Evolutionary conservation across 1,140 invertebrate genomes (phyloP).

Genomic region (Bombus superbus): DNA sequence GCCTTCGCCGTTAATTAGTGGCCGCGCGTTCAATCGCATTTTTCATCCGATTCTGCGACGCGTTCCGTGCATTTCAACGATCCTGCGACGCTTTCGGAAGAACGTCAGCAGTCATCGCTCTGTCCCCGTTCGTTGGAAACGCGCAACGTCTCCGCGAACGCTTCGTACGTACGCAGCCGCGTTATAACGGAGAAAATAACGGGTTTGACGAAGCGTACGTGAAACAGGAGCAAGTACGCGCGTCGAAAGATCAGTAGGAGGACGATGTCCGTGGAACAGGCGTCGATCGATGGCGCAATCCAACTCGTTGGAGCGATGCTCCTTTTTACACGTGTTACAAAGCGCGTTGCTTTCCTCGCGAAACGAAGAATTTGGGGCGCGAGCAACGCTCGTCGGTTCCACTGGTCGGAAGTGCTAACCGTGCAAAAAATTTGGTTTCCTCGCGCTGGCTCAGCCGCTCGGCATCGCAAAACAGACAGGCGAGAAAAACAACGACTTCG

Average conservation of each 20-base stretch:
- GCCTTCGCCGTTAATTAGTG: conserved; percentile 57
- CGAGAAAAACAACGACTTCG: neutral
- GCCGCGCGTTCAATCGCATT: conserved; percentile 46
- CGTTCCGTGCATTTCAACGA: neutral
- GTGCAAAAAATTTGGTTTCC: neutral
- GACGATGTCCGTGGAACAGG: too few relatives aligned
- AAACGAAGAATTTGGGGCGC: neutral
- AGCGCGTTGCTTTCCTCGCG: neutral
- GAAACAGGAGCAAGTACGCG: too few relatives aligned
- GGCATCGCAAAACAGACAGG: neutral
- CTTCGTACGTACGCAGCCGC: too few relatives aligned
- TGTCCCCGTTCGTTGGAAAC: too few relatives aligned
- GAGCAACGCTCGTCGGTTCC: neutral
- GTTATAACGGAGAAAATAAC: neutral
- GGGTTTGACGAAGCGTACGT: neutral
- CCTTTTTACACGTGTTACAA: neutral
- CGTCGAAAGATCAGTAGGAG: neutral
- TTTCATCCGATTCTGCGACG: conserved; percentile 45
- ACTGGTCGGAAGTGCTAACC: neutral
- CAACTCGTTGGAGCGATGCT: neutral
- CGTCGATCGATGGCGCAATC: too few relatives aligned
- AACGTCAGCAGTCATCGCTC: neutral
- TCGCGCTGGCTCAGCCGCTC: neutral
- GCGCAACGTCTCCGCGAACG: too few relatives aligned
- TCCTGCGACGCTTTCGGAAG: neutral